Evolutionary conservation across 64 coral and sea anemone species (phyloP).

Genomic region (Acropora yongei): DNA sequence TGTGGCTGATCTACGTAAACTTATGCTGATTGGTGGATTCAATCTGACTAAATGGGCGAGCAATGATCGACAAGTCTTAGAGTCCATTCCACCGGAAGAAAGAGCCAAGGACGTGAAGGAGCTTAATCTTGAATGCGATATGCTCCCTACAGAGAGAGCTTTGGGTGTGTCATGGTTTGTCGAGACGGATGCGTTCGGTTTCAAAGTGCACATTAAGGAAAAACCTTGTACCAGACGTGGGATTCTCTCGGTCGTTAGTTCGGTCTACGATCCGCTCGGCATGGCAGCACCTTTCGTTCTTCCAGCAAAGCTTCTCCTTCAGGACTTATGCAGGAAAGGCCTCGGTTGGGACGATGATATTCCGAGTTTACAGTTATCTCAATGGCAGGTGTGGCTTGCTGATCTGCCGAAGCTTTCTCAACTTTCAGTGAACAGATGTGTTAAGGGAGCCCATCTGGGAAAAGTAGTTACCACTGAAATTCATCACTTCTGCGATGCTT

Average conservation of each 20-base stretch:
- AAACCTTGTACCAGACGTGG: constrained; percentile 66
- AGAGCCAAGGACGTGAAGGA: constrained; percentile 34
- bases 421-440: no score
- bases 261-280: constrained; percentile 3
- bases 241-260: not conserved
- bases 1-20: constrained; percentile 13
- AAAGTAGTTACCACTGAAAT: no score
- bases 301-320: no score
- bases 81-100: constrained; percentile 31
- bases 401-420: no score
- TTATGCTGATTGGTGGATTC: constrained; percentile 43
- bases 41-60: constrained; percentile 4
- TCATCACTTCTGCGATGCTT: not conserved
- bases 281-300: not conserved
- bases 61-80: constrained; percentile 37
- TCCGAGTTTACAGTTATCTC: no score
- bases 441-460: no score
- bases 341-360: no score
- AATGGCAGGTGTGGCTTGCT: no score
- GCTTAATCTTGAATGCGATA: constrained; percentile 38
- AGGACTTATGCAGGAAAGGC: no score
- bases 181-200: constrained; percentile 52
- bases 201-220: constrained; percentile 49
- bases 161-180: constrained; percentile 15
- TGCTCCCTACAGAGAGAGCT: constrained; percentile 53